Evolutionary conservation across 2,888 invertebrate species (phyloP), one percentile per base, ranked within the genome.

Genomic region (Brachyptera putata): DNA sequence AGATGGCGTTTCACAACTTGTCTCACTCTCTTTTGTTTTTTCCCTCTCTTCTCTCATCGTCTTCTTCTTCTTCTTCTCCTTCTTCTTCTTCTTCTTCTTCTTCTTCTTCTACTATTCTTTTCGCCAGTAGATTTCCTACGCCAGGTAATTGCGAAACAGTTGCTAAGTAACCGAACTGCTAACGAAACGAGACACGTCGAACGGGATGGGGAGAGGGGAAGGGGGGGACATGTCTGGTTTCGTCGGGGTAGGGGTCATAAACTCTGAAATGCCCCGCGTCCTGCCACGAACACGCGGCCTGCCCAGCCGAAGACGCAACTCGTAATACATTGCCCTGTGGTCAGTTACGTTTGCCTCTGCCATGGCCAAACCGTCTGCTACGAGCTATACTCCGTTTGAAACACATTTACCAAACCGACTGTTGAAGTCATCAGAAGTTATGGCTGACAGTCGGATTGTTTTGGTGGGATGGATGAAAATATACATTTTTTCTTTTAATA

Each of bases 231-330:
- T 14, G 53, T 53, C 53, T 53, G 53, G 53, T 53, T 36, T 21
- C 36, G 53, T 34, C 34, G 53, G 53, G 53, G 53, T 53, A 16
- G 53, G 53, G 53, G 53, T 53, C 53, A 53, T 53, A 53, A 53
- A 53, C 53, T 53, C 36, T 53, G 36, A 53, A 53, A 53, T 36
- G 22, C 53, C 18, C 34, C 30, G 26, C n/a, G n/a, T n/a, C n/a
- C n/a, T n/a, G n/a, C n/a, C n/a, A 16, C 53, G 36, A 36, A 30
- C 22, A 36, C 21, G 21, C 21, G 21, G 41, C 16, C 41, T 41
- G 9, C 41, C 18, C 14, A 16, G 24, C 11, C 21, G 46, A 11
- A 36, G 36, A 53, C 36, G 36, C 53, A 53, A 53, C 18, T 13
- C 14, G 24, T 36, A 21, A 53, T 36, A 11, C 53, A 34, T 53